Conservation (phyloP, 2,888 invertebrate genomes). For the Yponomeuta cagnagella region DNA sequence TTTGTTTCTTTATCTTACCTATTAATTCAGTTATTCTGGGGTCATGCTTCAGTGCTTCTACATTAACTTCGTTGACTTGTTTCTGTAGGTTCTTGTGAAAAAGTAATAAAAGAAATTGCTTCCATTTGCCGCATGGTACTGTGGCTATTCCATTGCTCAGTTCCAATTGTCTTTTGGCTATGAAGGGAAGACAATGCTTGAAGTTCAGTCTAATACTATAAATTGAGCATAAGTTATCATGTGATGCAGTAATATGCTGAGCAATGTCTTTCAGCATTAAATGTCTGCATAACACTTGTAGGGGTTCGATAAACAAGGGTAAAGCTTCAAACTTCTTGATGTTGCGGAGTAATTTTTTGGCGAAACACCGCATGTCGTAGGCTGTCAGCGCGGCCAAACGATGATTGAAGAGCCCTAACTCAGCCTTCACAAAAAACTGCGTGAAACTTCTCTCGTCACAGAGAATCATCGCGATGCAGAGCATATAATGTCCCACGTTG, state of each 20-base stretch:
- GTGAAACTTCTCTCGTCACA: conserved; percentile 42
- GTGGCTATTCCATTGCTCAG: conserved; percentile 66
- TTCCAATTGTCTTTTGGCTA: conserved; percentile 69
- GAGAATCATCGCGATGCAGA: conserved; percentile 59
- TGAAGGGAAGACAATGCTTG: conserved; percentile 67
- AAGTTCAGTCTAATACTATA: conserved; percentile 69
- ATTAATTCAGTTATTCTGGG: conserved; percentile 50
- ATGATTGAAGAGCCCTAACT: conserved; percentile 46
- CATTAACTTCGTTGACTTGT: conserved; percentile 40
- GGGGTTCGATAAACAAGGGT: conserved; percentile 33
- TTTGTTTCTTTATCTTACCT: conserved; percentile 36
- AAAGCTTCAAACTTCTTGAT: conserved; percentile 38
- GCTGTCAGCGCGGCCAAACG: conserved; percentile 40
- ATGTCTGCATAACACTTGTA: conserved; percentile 46
- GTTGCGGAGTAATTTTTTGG: conserved; percentile 47
- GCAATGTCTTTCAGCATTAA: conserved; percentile 50
- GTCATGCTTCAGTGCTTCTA: conserved; percentile 43
- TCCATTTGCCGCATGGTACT: conserved; percentile 76
- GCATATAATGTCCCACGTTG: conserved; percentile 75
- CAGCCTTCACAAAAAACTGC: conserved; percentile 47
- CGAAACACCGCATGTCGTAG: conserved; percentile 53
- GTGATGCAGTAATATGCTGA: conserved; percentile 42
- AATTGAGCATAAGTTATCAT: conserved; percentile 35
- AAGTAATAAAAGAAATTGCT: conserved; percentile 58
- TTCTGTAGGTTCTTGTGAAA: conserved; percentile 58